Conservation (phyloP, 2,113 vertebrate genomes). For the Mormyrus lacerda region DNA sequence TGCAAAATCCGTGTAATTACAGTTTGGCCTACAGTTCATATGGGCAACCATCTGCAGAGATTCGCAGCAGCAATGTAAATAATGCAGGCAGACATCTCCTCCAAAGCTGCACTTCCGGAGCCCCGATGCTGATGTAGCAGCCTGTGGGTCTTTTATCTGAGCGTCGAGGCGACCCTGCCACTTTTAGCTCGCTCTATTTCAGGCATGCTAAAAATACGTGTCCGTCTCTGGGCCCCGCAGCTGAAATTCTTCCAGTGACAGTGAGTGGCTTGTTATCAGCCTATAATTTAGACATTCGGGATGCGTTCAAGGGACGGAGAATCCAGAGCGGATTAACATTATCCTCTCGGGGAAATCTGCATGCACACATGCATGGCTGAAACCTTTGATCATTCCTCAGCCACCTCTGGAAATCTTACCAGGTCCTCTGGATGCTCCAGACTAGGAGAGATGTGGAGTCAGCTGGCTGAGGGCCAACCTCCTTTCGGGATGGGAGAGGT, state of each 20-base stretch:
- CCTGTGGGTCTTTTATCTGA: neutral
- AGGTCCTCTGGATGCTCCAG: neutral
- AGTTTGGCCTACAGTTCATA: neutral
- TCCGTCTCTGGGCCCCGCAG: neutral
- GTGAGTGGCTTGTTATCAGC: neutral
- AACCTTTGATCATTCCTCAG: neutral
- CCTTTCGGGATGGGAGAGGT: neutral
- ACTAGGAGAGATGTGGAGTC: neutral
- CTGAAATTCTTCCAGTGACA: neutral
- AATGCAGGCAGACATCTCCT: neutral
- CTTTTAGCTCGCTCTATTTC: conserved; percentile 12
- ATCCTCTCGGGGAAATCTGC: conserved; percentile 6
- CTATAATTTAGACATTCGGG: conserved; percentile 12
- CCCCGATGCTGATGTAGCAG: neutral
- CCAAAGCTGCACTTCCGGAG: neutral
- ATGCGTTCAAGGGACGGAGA: neutral
- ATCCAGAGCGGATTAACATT: neutral
- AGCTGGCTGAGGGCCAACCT: neutral
- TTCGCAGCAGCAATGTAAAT: neutral
- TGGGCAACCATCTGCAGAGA: neutral
- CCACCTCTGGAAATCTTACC: neutral
- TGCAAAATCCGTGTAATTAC: neutral
- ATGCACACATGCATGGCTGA: neutral
- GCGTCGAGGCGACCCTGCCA: neutral
- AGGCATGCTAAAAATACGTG: neutral